Conservation (phyloP, 2,888 invertebrate genomes). For the Synanthedon myopaeformis region DNA sequence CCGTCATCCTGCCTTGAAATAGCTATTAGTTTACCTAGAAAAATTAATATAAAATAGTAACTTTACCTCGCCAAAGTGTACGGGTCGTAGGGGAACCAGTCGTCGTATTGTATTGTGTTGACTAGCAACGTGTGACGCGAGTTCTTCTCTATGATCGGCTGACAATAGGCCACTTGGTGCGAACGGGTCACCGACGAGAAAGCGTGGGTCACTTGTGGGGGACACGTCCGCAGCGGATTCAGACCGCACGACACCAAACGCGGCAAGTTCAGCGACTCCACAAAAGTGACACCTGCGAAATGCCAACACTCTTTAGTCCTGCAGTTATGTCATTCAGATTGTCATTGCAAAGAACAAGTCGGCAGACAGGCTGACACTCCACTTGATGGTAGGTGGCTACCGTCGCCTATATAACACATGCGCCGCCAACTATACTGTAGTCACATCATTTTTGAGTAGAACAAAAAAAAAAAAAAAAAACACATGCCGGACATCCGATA, state of each 20-base stretch:
- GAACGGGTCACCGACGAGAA: constrained; percentile 85
- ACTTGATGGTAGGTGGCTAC: too few species aligned
- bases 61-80: constrained; percentile 78
- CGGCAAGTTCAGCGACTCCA: constrained; percentile 85
- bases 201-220: constrained; percentile 79
- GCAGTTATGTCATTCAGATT: too few species aligned
- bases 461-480: too few species aligned
- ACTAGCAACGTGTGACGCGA: constrained; percentile 64
- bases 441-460: too few species aligned
- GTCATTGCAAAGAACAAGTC: too few species aligned
- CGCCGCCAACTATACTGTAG: too few species aligned
- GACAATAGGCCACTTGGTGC: constrained; percentile 93
- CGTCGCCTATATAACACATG: too few species aligned
- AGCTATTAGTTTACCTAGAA: too few species aligned
- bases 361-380: too few species aligned
- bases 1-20: too few species aligned
- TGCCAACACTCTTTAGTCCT: too few species aligned
- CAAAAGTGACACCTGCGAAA: constrained; percentile 77
- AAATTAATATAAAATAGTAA: constrained; percentile 4
- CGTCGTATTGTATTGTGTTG: constrained; percentile 62
- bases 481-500: too few species aligned
- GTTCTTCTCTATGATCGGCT: constrained; percentile 90
- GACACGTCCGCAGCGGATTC: constrained; percentile 89
- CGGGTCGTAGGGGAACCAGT: constrained; percentile 94
- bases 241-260: constrained; percentile 87